phyloP scores from a whole-genome alignment of 2,113 vertebrate genomes.

The Uropsilus gracilis region DNA sequence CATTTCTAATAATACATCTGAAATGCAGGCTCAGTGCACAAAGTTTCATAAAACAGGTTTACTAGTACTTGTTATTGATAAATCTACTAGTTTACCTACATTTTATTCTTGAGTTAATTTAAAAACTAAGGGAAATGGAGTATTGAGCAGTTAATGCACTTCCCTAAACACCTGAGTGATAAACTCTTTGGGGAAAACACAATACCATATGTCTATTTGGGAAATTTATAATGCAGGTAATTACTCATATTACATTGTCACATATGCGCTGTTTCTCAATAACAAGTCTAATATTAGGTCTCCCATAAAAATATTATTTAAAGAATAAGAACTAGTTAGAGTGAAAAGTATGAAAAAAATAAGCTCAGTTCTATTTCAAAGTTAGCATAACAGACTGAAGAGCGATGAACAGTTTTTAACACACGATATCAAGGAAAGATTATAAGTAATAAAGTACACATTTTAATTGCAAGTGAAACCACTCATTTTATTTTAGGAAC shows the following conservation, averaged over 20 bases:
- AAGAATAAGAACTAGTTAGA: background rate
- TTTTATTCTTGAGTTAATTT: background rate
- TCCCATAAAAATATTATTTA: background rate
- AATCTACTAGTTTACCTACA: background rate
- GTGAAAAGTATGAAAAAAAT: background rate
- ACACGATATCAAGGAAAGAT: background rate
- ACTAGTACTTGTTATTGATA: background rate
- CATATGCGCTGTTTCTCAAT: conserved; percentile 54
- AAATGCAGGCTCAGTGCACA: background rate
- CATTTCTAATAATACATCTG: background rate
- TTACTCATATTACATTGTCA: conserved; percentile 67
- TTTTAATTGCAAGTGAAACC: conserved; percentile 60
- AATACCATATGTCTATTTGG: conserved; percentile 57
- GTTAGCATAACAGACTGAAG: background rate
- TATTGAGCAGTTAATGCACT: conserved; percentile 44
- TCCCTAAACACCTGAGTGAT: conserved; percentile 57
- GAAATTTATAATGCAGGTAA: conserved; percentile 73
- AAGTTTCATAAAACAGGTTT: background rate
- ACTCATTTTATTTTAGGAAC: conserved; percentile 61
- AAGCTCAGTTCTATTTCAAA: conserved; percentile 9
- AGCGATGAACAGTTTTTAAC: background rate
- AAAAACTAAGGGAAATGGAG: background rate
- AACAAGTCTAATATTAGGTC: background rate
- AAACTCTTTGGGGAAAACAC: conserved; percentile 62
- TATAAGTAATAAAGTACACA: conserved; percentile 13